Evolutionary conservation across 2,113 vertebrate genomes (phyloP).

Genomic region (Meles meles): DNA sequence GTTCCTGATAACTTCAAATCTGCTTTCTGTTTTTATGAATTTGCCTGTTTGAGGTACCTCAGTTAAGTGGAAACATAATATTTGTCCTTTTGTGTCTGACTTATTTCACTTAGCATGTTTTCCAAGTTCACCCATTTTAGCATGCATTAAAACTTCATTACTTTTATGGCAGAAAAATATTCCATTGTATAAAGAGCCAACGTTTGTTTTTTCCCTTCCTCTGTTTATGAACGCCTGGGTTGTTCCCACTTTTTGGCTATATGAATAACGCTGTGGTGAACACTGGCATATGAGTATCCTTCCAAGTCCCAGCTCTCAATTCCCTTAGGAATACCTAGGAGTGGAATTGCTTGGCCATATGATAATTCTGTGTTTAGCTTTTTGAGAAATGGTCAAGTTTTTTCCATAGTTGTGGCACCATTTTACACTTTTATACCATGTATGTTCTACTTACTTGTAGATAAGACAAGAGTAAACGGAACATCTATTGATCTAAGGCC

Average conservation of each 20-base stretch:
- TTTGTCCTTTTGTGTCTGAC: background rate
- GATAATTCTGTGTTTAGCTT: background rate
- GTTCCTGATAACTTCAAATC: background rate
- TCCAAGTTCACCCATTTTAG: background rate
- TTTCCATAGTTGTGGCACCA: background rate
- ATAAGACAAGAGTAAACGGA: background rate
- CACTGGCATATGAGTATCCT: background rate
- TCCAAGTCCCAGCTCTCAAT: background rate
- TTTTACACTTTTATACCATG: background rate
- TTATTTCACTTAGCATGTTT: background rate
- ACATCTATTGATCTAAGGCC: background rate
- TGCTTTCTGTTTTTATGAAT: background rate
- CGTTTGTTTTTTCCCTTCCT: background rate
- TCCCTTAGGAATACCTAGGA: background rate
- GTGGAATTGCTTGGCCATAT: background rate
- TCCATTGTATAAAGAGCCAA: background rate
- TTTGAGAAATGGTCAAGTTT: background rate
- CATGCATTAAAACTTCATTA: background rate
- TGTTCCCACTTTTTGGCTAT: background rate
- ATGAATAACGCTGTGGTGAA: background rate
- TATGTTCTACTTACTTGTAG: slow-evolving; percentile 7
- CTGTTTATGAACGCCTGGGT: background rate
- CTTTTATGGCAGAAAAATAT: background rate
- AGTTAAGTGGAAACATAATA: background rate
- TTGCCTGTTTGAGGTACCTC: background rate